Evolutionary conservation across 1,140 invertebrate genomes (phyloP), one percentile per base, ranked within the genome.

Genomic region (Drosophila bipectinata): DNA sequence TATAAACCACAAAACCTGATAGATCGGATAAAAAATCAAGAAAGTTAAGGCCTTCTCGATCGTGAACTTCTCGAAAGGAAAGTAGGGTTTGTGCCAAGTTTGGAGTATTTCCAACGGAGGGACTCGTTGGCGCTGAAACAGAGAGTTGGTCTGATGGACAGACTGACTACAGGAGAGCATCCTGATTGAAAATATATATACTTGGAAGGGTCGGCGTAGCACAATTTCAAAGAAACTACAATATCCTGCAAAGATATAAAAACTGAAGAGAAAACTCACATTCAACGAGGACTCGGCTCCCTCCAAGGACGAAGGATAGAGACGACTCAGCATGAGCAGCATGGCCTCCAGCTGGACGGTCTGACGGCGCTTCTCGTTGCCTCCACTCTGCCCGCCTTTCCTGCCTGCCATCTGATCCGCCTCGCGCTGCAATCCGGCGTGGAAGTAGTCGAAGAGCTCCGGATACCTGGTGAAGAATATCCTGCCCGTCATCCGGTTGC

Each of bases 381-480:
- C 4, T 4, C 8, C 39, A 0, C 2, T 2, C 6, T 14, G 10
- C 9, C 7, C 10, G 53, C 9, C 6, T 0, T 7, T 18, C 0
- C 2, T 2, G 0, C 0, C 34, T 1, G 44, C 34, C 10, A 45
- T 45, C 0, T 24, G 7, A 3, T 18, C 26, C 26, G 71, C 59
- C 15, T 83, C 84, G 0, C 71, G 15, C n/a, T 64, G 68, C 84
- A 89, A 48, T 37, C 79, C 61, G 4, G 94, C 90, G 45, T 97
- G 91, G 66, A 99, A 94, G 90, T 97, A 98, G 32, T 95, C 93
- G 81, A 96, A 96, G 0, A 98, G 92, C 26, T 93, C 90, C 8
- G 97, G 97, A 93, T 96, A 98, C 28, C 95, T 94, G 68, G 96
- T 93, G 91, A 98, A 98, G 92, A 99, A 99, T 7, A 96, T 94